Evolutionary conservation across 2,888 invertebrate genomes (phyloP), one percentile per base, ranked within the genome.

Genomic region (Pachycephus smyrnensis): DNA sequence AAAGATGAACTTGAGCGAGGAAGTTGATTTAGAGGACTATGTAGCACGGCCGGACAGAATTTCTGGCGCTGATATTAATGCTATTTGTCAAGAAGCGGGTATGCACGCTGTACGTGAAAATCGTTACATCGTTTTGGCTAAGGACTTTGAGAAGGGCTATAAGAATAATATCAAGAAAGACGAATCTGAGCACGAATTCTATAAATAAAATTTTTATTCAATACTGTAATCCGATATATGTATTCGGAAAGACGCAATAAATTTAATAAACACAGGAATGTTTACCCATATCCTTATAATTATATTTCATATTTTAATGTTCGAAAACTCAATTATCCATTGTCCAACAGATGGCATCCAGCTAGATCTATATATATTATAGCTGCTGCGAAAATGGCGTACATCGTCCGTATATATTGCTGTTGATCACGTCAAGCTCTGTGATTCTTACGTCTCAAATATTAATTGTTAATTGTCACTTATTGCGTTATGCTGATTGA

Each of bases 71-170:
- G 99, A 99, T 89, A 99, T 99, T 88, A 99, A 99, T 92, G 99
- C 99, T 76, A 99, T 99, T 89, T 99, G 99, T 91, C 99, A 99
- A 92, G 99, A 99, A 94, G 99, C 99, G 80, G 99, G 99, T 85
- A 99, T 99, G 99, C 99, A 99, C 91, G 99, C 99, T 4, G 99
- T 99, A 0, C 93, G 99, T 79, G 99, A 99, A 92, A 99, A 99
- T 93, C 96, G 99, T 87, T 99, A 99, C 92, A 98, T 99, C 85
- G 99, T 99, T 4, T 93, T 99, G 77, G 97, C 98, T 11, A 99
- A 99, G 93, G 99, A 99, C 93, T 99, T 99, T 89, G 99, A 99
- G 91, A 99, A 99, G 92, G 99, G 99, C 68, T 99, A 99, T 93
- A 99, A 99, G 91, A 99, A 99, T 91, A 99, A 99, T 90, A 98